Evolutionary conservation across 1,140 invertebrate genomes (phyloP).

Genomic region (Tetragonula clypearis): DNA sequence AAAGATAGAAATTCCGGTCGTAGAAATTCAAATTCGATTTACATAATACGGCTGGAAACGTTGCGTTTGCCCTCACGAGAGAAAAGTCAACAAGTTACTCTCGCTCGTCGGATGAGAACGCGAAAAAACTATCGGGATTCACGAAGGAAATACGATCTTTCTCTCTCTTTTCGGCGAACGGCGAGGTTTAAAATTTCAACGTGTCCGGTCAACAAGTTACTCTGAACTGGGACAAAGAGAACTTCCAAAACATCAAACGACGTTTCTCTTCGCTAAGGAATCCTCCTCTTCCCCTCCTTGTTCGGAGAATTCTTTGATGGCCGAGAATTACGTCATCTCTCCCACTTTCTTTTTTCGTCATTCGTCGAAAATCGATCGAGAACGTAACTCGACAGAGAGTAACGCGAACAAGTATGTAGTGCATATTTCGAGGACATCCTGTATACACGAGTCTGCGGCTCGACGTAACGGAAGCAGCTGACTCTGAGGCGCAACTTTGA

Average conservation of each 20-base stretch:
- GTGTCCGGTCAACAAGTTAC: not conserved
- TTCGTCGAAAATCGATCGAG: too few relatives aligned
- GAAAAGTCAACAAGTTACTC: constrained; percentile 44
- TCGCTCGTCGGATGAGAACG: not conserved
- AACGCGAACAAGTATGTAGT: not conserved
- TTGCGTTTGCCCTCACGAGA: not conserved
- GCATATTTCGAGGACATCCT: not conserved
- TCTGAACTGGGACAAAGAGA: not conserved
- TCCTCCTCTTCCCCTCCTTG: too few relatives aligned
- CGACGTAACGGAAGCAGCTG: constrained; percentile 34
- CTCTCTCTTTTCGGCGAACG: not conserved
- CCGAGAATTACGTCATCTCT: not conserved
- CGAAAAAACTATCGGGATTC: not conserved
- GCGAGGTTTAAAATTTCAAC: constrained; percentile 1
- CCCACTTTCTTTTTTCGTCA: not conserved
- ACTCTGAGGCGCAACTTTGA: constrained; percentile 23
- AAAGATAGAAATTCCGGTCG: not conserved
- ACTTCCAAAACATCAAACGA: not conserved
- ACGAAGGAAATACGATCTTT: not conserved
- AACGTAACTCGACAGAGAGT: too few relatives aligned
- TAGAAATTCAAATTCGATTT: constrained; percentile 19
- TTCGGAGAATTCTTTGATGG: not conserved
- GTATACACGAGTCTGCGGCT: not conserved
- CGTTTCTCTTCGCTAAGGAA: not conserved
- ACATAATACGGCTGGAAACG: not conserved